phyloP scores from a whole-genome alignment of 2,797 vertebrate species.

The Psittacula echo region DNA sequence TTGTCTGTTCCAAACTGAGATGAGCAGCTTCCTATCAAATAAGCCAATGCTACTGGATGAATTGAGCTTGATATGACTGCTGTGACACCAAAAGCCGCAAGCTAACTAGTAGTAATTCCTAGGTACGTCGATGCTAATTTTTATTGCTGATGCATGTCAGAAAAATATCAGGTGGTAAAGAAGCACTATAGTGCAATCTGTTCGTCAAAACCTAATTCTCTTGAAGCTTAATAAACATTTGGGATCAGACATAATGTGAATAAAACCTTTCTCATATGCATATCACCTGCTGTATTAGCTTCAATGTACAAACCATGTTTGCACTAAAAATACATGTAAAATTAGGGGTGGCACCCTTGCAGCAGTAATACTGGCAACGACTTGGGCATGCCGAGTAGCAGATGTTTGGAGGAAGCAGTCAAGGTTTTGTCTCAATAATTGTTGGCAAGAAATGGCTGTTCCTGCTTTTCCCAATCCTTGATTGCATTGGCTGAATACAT shows the following conservation, averaged over 20 bases:
- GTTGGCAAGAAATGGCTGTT: constrained; percentile 12
- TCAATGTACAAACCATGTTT: not conserved
- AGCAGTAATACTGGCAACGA: not conserved
- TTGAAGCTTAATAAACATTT: not conserved
- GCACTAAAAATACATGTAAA: not conserved
- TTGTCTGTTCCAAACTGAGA: constrained; percentile 49
- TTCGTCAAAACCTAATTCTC: not conserved
- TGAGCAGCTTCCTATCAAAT: constrained; percentile 43
- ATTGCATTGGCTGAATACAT: not conserved
- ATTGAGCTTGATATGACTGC: constrained; percentile 54
- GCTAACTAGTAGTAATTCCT: not conserved
- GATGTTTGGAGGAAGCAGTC: not conserved
- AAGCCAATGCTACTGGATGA: not conserved
- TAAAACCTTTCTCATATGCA: not conserved
- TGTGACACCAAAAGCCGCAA: constrained; percentile 38
- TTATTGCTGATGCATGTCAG: not conserved
- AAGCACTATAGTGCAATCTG: not conserved
- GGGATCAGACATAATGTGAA: not conserved
- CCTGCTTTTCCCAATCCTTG: not conserved
- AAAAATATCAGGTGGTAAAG: not conserved
- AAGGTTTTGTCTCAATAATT: not conserved
- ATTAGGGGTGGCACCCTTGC: not conserved
- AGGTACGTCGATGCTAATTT: not conserved
- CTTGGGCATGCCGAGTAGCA: not conserved
- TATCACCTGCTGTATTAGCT: not conserved